Evolutionary conservation across 2,113 vertebrate genomes (phyloP).

Genomic region (Anarhynchus alexandrinus): DNA sequence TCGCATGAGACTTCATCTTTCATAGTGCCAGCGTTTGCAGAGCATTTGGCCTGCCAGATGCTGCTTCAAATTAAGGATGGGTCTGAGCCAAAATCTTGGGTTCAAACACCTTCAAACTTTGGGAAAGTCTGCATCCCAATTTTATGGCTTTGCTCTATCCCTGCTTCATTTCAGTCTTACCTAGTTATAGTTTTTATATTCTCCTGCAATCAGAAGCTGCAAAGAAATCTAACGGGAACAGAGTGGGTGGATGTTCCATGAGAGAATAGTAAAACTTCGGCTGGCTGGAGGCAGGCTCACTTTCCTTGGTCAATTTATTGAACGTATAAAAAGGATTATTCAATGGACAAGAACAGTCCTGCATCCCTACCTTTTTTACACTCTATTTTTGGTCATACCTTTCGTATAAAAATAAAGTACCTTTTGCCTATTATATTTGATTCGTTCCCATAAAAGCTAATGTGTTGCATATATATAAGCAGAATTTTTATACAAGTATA

Average conservation of each 20-base stretch:
- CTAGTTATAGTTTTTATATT: conserved; percentile 57
- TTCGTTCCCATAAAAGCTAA: conserved; percentile 3
- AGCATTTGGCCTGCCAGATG: conserved; percentile 54
- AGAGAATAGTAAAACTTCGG: conserved; percentile 44
- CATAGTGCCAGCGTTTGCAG: not conserved
- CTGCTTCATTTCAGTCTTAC: conserved; percentile 61
- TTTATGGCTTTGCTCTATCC: conserved; percentile 22
- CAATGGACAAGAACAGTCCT: conserved; percentile 5
- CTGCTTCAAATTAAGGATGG: conserved; percentile 44
- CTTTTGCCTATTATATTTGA: conserved; percentile 34
- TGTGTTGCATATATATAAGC: conserved; percentile 1
- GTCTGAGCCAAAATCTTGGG: conserved; percentile 47
- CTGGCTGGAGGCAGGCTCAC: conserved; percentile 14
- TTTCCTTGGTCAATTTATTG: conserved; percentile 50
- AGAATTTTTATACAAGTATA: conserved; percentile 34
- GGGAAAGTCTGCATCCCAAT: conserved; percentile 12
- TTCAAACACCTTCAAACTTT: conserved; percentile 50
- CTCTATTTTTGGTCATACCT: conserved; percentile 15
- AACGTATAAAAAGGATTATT: conserved; percentile 13
- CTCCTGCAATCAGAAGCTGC: conserved; percentile 42
- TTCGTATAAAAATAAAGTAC: conserved; percentile 45
- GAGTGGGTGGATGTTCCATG: conserved; percentile 35
- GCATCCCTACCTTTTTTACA: conserved; percentile 14
- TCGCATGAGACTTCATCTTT: not conserved
- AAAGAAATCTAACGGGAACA: conserved; percentile 6